Evolutionary conservation across 2,888 invertebrate species (phyloP).

Genomic region (Drosophila pegasa): DNA sequence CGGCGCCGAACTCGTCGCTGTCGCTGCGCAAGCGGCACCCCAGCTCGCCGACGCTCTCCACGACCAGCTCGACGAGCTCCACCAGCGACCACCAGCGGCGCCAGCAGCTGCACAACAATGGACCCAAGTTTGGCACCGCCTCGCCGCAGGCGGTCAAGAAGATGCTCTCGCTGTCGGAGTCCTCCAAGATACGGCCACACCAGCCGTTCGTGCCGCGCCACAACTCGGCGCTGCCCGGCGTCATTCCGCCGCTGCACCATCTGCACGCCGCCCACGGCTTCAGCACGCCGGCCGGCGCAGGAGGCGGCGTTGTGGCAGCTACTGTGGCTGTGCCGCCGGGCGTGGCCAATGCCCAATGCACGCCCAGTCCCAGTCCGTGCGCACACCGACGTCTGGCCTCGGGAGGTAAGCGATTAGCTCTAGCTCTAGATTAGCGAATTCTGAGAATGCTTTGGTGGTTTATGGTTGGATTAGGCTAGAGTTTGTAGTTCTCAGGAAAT

Average conservation of each 20-base stretch:
- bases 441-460: not conserved
- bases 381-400: slow-evolving; percentile 88
- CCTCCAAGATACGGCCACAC: slow-evolving; percentile 94
- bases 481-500: not conserved
- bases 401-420: slow-evolving; percentile 78
- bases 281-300: slow-evolving; percentile 53
- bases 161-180: slow-evolving; percentile 95
- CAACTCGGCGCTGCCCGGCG: slow-evolving; percentile 83
- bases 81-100: slow-evolving; percentile 85
- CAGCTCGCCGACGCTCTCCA: slow-evolving; percentile 96
- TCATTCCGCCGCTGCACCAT: slow-evolving; percentile 86
- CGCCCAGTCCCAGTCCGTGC: slow-evolving; percentile 85
- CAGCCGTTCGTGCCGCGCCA: slow-evolving; percentile 89
- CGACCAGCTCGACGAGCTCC: slow-evolving; percentile 95
- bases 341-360: slow-evolving; percentile 62
- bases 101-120: slow-evolving; percentile 73
- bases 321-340: slow-evolving; percentile 34
- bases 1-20: slow-evolving; percentile 86
- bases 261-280: slow-evolving; percentile 71
- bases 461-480: not conserved
- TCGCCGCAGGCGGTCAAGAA: slow-evolving; percentile 99
- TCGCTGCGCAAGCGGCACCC: slow-evolving; percentile 92
- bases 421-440: slow-evolving; percentile 23
- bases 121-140: slow-evolving; percentile 91
- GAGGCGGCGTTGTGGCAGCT: slow-evolving; percentile 39